Conservation (phyloP, 2,888 invertebrate genomes). For the Diaprepes abbreviatus region DNA sequence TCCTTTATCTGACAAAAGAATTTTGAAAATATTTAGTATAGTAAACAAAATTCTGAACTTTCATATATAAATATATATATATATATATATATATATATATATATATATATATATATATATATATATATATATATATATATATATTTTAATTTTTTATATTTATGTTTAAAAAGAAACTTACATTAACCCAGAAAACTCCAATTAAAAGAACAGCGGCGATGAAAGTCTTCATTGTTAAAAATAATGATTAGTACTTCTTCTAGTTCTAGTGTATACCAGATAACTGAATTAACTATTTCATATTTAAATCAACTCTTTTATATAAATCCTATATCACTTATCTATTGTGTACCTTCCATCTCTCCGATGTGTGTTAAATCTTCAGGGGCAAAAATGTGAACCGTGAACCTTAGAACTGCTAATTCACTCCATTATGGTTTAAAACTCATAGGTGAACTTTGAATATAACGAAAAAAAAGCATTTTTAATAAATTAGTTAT, state of each 20-base stretch:
- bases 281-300: not conserved
- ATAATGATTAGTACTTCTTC: not conserved
- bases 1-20: too few relatives aligned
- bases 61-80: too few relatives aligned
- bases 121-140: too few relatives aligned
- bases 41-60: too few relatives aligned
- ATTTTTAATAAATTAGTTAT: too few relatives aligned
- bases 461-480: too few relatives aligned
- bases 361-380: not conserved
- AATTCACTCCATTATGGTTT: too few relatives aligned
- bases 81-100: too few relatives aligned
- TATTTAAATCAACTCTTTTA: constrained; percentile 28
- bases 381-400: constrained; percentile 9
- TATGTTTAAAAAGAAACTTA: constrained; percentile 32
- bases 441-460: too few relatives aligned
- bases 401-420: constrained; percentile 12
- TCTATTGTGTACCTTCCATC: constrained; percentile 4
- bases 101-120: too few relatives aligned
- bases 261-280: not conserved
- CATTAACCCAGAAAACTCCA: constrained; percentile 23
- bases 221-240: constrained; percentile 29
- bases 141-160: too few relatives aligned
- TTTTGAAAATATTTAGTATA: too few relatives aligned
- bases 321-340: constrained; percentile 14
- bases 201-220: constrained; percentile 16